Base-by-base conservation (phyloP, 2,888 invertebrate genomes). In the Sericinus montela region DNA sequence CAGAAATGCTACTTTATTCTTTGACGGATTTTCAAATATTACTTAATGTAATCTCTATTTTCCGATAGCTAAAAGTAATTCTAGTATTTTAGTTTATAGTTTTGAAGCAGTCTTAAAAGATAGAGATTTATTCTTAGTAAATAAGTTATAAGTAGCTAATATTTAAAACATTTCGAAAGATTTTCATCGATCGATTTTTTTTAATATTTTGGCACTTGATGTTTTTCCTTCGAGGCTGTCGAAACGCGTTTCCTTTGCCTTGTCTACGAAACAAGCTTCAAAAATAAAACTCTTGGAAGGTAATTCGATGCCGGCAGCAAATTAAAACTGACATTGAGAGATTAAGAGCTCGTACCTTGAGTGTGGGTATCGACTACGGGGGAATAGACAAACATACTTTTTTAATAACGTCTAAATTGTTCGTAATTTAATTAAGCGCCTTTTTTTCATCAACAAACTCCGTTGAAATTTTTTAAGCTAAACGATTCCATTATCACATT, bases 251-350 rank as follows among this genome's bases (percentile, higher is more conserved):
- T 83, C 79, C 83, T 81, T 72, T 58, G 69, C 69, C 67, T 71
- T 64, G 67, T 66, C 72, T 69, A 70, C 71, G 66, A 65, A 66
- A 67, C 66, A 61, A 62, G 68, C 67, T 75, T 75, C 74, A 63
- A 79, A 85, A 86, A 86, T 81, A 87, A 84, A 84, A 82, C 76
- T 75, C 80, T 75, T 69, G 69, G 75, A 76, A 81, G 73, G 86
- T 85, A 88, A 87, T 80, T 72, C 76, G 87, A 88, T 73, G 76
- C 82, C 67, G 63, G 72, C 67, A 69, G 72, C 78, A 88, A 88
- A 88, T 88, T 86, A 87, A 84, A 76, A 75, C 80, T 76, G 87
- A 88, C 87, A 82, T 80, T 87, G 87, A 88, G 82, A 85, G 81
- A 88, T 88, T 86, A 87, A 80, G 82, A 76, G 74, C 70, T 63